Evolutionary conservation across 2,113 vertebrate genomes (phyloP), one percentile per base, ranked within the genome.

Genomic region (Heterotis niloticus): DNA sequence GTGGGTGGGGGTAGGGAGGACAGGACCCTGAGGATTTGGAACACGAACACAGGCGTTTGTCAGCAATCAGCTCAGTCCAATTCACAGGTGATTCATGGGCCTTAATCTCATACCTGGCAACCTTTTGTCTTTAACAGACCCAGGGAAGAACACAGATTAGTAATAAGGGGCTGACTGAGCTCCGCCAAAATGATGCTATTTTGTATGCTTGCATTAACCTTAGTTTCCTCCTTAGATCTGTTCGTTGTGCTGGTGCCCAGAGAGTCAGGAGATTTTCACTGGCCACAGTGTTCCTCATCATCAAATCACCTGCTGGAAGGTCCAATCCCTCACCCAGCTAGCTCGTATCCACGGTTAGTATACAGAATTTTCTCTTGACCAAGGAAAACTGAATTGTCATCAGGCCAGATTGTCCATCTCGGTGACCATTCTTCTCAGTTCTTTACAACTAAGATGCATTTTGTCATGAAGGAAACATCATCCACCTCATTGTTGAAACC

Each of bases 1-100:
- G 86, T 92, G 4, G 91, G 92, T 67, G 92, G 91, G 16, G 92
- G 93, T 57, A 92, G 91, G 89, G 88, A 89, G 69, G 93, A 96
- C 56, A 90, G 92, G 64, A 64, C 85, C 82, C 87, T 95, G 78
- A 82, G 68, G 81, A 85, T 94, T 80, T 95, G 94, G 91, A 90
- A 93, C 72, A 81, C 88, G 75, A 87, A 86, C 23, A 68, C 28
- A 24, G 89, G 86, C 59, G 87, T 87, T 56, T 92, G 89, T 0
- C 82, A 91, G 18, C 83, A 83, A 66, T 91, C 87, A 5, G 83
- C 76, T 23, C 84, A 85, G 78, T 92, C 90, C 85, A 82, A 93
- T 78, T 94, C 85, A 65, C 94, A 95, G 94, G 95, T 95, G 85
- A 76, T 79, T 76, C 69, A 67, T 52, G 12, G 34, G 16, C 51